These are phyloP conservation scores for Drosophila macrospina DNA, from an alignment of 2,888 invertebrate species.

Conservation along the genomic window DNA sequence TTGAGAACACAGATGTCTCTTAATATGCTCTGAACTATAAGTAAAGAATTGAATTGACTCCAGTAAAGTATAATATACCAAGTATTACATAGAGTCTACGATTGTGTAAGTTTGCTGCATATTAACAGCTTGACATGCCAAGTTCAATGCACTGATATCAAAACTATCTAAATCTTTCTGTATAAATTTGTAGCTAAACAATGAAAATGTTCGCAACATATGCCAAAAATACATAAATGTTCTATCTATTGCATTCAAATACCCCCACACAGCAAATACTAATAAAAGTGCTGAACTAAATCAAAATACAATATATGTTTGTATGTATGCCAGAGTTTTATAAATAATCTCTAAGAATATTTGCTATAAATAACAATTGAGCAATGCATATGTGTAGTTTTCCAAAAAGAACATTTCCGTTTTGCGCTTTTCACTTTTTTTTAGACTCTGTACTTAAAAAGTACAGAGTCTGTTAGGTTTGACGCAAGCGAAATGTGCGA, in stretches of 20 bases:
- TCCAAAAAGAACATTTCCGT: constrained; percentile 64
- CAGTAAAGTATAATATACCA: no score
- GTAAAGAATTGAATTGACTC: no score
- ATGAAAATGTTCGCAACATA: neutral
- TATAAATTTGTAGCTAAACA: constrained; percentile 1
- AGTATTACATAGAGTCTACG: no score
- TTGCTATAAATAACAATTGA: constrained; percentile 42
- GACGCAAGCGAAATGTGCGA: no score
- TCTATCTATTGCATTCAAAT: constrained; percentile 12
- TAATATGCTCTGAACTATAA: no score
- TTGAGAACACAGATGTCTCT: no score
- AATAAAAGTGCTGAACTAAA: constrained; percentile 20
- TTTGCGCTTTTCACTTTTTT: constrained; percentile 28
- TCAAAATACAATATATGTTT: constrained; percentile 3
- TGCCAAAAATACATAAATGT: constrained; percentile 16
- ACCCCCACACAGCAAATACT: constrained; percentile 8
- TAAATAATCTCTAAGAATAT: constrained; percentile 46
- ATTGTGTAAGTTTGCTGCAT: no score
- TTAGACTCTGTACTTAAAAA: no score
- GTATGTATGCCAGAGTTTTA: constrained; percentile 35
- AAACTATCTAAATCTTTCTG: constrained; percentile 4
- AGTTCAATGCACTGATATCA: constrained; percentile 36
- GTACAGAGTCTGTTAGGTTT: no score
- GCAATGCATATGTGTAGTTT: constrained; percentile 25
- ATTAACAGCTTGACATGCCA: neutral